Evolutionary conservation across 2,113 vertebrate species (phyloP).

Genomic region (Actenoides hombroni): DNA sequence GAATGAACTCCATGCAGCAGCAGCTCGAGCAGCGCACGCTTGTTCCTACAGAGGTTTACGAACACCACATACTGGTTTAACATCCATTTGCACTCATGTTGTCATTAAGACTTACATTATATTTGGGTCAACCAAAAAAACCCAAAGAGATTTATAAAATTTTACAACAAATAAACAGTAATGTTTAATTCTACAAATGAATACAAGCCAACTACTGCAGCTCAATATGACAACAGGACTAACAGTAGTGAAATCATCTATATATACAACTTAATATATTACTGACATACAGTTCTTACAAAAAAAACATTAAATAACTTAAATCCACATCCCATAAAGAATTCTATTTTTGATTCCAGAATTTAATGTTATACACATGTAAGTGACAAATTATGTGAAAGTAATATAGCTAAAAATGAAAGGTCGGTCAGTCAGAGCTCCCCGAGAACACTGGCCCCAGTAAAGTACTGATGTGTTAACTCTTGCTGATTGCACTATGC

Average conservation of each 20-base stretch:
- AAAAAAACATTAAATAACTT: constrained; percentile 50
- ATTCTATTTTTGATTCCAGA: constrained; percentile 30
- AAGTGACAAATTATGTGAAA: constrained; percentile 2
- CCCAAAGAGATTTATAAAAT: constrained; percentile 84
- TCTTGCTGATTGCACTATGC: neutral
- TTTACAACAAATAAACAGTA: constrained; percentile 79
- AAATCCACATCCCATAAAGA: constrained; percentile 49
- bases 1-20: constrained; percentile 49
- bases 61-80: constrained; percentile 57
- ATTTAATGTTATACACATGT: neutral
- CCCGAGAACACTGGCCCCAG: neutral
- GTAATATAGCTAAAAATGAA: neutral
- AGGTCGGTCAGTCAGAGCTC: neutral
- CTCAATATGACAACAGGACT: constrained; percentile 67
- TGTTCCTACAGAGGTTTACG: constrained; percentile 35
- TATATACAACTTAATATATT: constrained; percentile 55
- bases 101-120: constrained; percentile 88
- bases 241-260: constrained; percentile 63
- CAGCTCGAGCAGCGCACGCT: constrained; percentile 32
- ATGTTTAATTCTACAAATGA: constrained; percentile 76
- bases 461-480: neutral
- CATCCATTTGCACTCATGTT: constrained; percentile 72
- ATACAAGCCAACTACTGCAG: constrained; percentile 73
- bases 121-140: constrained; percentile 85
- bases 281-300: constrained; percentile 52